Conservation (phyloP, 2,888 invertebrate genomes). For the Endotricha flammealis region DNA sequence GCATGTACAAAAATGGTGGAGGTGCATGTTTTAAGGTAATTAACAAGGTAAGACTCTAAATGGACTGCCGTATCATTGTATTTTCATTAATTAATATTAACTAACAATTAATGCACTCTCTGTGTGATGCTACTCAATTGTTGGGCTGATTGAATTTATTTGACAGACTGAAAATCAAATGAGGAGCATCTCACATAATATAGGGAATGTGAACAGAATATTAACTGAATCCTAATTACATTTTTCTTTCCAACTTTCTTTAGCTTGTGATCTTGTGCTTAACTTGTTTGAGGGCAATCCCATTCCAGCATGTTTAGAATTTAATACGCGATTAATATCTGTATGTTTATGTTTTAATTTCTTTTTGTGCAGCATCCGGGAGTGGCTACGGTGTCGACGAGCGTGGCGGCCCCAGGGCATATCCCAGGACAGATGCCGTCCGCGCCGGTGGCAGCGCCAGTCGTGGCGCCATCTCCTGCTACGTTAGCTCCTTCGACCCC, state of each 20-base stretch:
- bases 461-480: slow-evolving; percentile 28
- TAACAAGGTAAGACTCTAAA: slow-evolving; percentile 56
- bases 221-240: slow-evolving; percentile 1
- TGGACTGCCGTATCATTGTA: slow-evolving; percentile 29
- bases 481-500: slow-evolving; percentile 26
- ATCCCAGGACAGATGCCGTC: slow-evolving; percentile 42
- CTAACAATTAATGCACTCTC: slow-evolving; percentile 21
- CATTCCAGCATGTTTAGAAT: not conserved
- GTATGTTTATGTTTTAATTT: slow-evolving; percentile 9
- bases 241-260: not conserved
- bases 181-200: slow-evolving; percentile 7
- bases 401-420: slow-evolving; percentile 49
- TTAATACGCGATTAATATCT: not conserved
- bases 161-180: too few relatives aligned
- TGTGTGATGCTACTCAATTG: slow-evolving; percentile 21
- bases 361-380: slow-evolving; percentile 52
- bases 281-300: not conserved
- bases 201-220: not conserved
- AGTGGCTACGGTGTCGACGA: slow-evolving; percentile 64
- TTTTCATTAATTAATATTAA: slow-evolving; percentile 33
- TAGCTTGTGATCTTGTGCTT: not conserved
- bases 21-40: slow-evolving; percentile 58
- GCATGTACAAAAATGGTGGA: slow-evolving; percentile 60
- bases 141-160: not conserved
- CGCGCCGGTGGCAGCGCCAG: slow-evolving; percentile 40